These are phyloP conservation scores for Epirrita christyi DNA, from an alignment of 2,888 invertebrate genomes.

Conservation along the genomic window DNA sequence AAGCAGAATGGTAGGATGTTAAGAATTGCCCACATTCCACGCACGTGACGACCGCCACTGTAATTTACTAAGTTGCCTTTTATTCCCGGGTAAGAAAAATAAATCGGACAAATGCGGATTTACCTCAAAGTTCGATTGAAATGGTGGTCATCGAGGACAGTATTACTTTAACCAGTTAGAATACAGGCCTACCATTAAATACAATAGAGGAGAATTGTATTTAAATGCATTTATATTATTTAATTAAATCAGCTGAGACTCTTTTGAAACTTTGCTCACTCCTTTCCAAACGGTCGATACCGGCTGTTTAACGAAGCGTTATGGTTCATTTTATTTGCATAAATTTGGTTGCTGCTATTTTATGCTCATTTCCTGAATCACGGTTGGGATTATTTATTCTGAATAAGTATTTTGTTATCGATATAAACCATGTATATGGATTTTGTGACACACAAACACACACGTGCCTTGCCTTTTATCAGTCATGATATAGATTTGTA, in stretches of 20 bases:
- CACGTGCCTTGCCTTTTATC: background rate
- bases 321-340: conserved; percentile 78
- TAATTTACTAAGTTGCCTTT: conserved; percentile 40
- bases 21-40: conserved; percentile 39
- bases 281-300: conserved; percentile 67
- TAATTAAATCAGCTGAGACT: conserved; percentile 61
- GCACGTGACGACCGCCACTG: conserved; percentile 45
- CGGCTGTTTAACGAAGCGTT: conserved; percentile 72
- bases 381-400: conserved; percentile 44
- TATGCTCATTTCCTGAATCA: conserved; percentile 49
- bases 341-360: conserved; percentile 72
- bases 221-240: conserved; percentile 37
- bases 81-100: conserved; percentile 26
- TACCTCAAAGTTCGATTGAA: conserved; percentile 5
- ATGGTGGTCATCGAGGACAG: background rate
- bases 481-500: no score
- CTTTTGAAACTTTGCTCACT: conserved; percentile 64
- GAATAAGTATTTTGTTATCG: conserved; percentile 11
- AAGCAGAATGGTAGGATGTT: conserved; percentile 43
- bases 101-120: conserved; percentile 18
- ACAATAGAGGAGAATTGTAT: no score
- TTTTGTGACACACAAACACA: background rate
- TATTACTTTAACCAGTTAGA: conserved; percentile 1
- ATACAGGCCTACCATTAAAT: background rate
- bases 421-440: conserved; percentile 16